phyloP scores from a whole-genome alignment of 2,888 invertebrate genomes.

The Dasysyrphus albostriatus region DNA sequence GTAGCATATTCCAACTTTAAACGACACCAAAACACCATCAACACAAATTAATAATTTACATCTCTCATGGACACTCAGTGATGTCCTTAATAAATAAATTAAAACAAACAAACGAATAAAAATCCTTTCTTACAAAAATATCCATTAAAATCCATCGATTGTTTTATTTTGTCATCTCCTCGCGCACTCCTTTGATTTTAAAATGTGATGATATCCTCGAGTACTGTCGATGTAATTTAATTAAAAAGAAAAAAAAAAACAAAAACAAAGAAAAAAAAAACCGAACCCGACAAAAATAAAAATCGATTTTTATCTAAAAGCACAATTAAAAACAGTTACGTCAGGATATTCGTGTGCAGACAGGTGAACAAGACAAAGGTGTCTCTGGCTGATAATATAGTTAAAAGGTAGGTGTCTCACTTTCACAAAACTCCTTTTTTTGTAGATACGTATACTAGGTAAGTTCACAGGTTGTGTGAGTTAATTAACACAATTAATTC shows the following conservation, averaged over 20 bases:
- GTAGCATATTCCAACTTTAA: slow-evolving; percentile 49
- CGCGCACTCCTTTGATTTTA: background rate
- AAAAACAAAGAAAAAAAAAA: too few relatives aligned
- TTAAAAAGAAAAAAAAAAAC: slow-evolving; percentile 9
- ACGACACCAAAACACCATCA: slow-evolving; percentile 65
- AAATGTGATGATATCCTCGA: slow-evolving; percentile 38
- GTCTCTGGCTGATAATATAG: slow-evolving; percentile 1
- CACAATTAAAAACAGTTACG: slow-evolving; percentile 62
- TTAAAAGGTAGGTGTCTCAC: slow-evolving; percentile 24
- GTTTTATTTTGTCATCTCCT: background rate
- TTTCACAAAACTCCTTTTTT: slow-evolving; percentile 42
- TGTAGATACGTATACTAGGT: background rate
- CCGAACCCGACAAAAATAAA: slow-evolving; percentile 24
- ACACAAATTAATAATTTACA: slow-evolving; percentile 55
- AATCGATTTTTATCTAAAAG: slow-evolving; percentile 68
- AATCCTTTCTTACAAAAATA: slow-evolving; percentile 61
- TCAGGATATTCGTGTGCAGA: slow-evolving; percentile 62
- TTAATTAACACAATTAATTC: slow-evolving; percentile 72
- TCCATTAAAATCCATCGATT: slow-evolving; percentile 53
- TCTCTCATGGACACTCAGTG: background rate
- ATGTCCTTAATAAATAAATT: slow-evolving; percentile 28
- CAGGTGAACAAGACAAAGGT: slow-evolving; percentile 47
- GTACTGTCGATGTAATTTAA: slow-evolving; percentile 10
- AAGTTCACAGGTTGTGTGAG: slow-evolving; percentile 48
- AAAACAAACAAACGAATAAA: too few relatives aligned